A percentile compares a stretch with the other conserved stretches of the same genome.
Evolutionary conservation across 2,797 vertebrate genomes (phyloP).

Genomic region (Falco biarmicus): DNA sequence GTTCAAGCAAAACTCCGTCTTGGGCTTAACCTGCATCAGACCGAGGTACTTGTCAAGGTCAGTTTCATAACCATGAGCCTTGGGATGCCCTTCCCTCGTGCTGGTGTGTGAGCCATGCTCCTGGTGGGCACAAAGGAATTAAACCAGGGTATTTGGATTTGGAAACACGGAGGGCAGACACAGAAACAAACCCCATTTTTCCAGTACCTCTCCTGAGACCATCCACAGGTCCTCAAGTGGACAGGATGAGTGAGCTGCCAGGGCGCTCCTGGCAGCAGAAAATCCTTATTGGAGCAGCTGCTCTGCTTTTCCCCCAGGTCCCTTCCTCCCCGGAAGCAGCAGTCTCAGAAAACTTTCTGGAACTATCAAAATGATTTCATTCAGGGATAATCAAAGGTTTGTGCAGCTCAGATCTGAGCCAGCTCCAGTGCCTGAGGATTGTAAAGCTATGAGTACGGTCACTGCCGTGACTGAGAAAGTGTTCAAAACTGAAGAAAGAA

Average conservation of each 20-base stretch:
- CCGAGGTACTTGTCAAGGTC: neutral
- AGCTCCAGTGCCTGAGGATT: neutral
- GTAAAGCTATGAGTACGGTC: neutral
- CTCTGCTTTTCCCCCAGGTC: neutral
- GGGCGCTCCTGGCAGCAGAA: neutral
- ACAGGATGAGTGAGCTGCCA: neutral
- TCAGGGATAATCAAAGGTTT: neutral
- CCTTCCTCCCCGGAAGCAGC: neutral
- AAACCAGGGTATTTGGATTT: neutral
- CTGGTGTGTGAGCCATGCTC: accelerated
- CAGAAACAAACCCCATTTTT: neutral
- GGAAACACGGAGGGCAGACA: neutral
- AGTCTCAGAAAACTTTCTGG: neutral
- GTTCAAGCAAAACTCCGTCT: neutral
- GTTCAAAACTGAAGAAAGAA: neutral
- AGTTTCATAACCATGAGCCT: neutral
- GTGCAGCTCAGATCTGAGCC: neutral
- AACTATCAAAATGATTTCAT: neutral
- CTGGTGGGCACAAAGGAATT: neutral
- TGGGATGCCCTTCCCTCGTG: neutral
- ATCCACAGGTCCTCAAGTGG: neutral
- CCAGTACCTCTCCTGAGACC: accelerated
- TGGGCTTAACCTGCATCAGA: neutral
- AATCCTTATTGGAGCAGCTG: neutral
- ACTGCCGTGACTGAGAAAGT: neutral